Evolutionary conservation across 2,113 vertebrate genomes (phyloP).

Genomic region (Anhinga rufa): DNA sequence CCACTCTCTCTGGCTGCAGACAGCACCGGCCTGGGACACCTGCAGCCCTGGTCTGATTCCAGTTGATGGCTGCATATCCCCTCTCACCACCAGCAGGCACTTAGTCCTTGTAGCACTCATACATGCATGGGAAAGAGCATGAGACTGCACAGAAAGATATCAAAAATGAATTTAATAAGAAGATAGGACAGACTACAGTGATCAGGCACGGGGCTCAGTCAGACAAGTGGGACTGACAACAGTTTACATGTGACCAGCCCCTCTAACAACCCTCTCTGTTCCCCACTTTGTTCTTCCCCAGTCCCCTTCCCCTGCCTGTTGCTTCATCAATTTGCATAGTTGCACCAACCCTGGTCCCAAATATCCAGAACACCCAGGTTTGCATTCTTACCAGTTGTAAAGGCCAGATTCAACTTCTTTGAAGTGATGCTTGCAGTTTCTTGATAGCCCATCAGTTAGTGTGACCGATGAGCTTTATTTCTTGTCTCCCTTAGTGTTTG

Average conservation of each 20-base stretch:
- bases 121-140: rapidly evolving
- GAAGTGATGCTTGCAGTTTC: not conserved
- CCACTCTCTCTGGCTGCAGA: not conserved
- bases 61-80: not conserved
- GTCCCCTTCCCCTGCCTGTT: not conserved
- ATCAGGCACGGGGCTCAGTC: not conserved
- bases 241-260: not conserved
- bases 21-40: not conserved
- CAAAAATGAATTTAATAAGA: not conserved
- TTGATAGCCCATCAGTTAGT: not conserved
- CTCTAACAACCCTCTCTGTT: not conserved
- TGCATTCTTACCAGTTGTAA: not conserved
- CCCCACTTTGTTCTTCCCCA: not conserved
- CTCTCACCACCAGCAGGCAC: not conserved
- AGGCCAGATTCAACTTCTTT: not conserved
- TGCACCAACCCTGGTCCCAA: not conserved
- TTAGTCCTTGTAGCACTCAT: not conserved
- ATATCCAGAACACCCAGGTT: not conserved
- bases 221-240: not conserved
- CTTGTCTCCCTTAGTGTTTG: not conserved
- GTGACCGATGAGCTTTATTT: not conserved
- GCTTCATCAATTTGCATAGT: not conserved
- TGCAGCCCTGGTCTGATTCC: not conserved
- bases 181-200: not conserved
- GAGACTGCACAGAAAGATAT: not conserved